phyloP scores from a whole-genome alignment of 2,888 invertebrate species.

The Trissolcus japonicus region DNA sequence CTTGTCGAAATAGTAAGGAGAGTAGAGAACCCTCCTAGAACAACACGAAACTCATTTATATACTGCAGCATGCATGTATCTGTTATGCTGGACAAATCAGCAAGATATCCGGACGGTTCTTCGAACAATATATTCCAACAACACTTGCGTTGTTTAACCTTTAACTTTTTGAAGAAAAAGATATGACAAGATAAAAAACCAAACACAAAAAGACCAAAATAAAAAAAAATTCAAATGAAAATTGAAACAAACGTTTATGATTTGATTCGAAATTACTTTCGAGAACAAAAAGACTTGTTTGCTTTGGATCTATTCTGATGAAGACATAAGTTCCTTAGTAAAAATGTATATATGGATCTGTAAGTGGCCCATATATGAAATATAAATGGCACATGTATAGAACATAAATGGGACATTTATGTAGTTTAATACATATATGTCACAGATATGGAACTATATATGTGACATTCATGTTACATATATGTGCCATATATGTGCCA shows the following conservation, averaged over 20 bases:
- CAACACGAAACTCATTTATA: slow-evolving; percentile 17
- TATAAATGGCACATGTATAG: no score
- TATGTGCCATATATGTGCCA: no score
- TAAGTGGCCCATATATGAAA: no score
- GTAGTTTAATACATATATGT: no score
- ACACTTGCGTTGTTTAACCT: slow-evolving; percentile 4
- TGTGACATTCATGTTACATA: no score
- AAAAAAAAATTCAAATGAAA: neutral
- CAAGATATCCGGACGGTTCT: neutral
- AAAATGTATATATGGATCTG: no score
- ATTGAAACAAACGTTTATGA: neutral
- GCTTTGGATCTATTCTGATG: no score
- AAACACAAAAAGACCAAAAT: neutral
- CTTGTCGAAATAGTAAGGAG: slow-evolving; percentile 37
- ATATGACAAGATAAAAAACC: neutral
- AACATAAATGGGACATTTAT: no score
- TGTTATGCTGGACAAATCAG: slow-evolving; percentile 2
- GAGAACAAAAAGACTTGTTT: no score
- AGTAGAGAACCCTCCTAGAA: slow-evolving; percentile 19
- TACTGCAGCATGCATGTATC: slow-evolving; percentile 1
- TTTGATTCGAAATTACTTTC: no score
- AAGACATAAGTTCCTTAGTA: no score
- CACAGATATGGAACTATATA: no score
- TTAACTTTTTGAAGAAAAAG: neutral
- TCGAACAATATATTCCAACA: neutral